A percentile compares a stretch with the other conserved stretches of the same genome.
phyloP scores from a whole-genome alignment of 2,888 invertebrate species.

The Tupiocoris notatus region DNA sequence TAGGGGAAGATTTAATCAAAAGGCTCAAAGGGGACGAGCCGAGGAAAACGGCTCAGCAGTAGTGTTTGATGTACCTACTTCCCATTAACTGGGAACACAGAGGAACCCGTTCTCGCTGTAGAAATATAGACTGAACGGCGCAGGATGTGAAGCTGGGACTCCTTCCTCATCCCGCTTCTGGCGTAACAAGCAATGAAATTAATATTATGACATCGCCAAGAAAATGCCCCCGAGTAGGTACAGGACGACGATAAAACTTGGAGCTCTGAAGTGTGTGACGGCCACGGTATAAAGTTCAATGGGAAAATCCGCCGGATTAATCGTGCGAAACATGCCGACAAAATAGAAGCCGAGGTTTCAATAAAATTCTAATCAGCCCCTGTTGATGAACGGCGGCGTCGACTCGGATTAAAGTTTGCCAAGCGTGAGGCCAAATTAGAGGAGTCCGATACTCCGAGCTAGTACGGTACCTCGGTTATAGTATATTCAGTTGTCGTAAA shows the following conservation, averaged over 20 bases:
- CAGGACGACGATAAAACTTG: neutral
- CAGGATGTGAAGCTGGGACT: too few relatives aligned
- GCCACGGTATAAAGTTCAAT: neutral
- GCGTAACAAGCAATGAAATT: neutral
- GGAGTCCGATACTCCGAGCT: too few relatives aligned
- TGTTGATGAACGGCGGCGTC: too few relatives aligned
- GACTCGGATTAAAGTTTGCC: too few relatives aligned
- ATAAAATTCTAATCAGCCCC: too few relatives aligned
- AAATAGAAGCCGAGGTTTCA: neutral
- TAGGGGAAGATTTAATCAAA: neutral
- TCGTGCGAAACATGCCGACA: neutral
- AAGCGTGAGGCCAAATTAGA: too few relatives aligned
- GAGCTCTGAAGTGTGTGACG: neutral
- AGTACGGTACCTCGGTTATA: too few relatives aligned
- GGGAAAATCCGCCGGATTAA: neutral
- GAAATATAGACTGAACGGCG: too few relatives aligned
- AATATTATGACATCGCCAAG: neutral
- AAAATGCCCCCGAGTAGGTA: neutral
- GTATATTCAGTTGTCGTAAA: too few relatives aligned
- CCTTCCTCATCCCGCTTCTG: neutral
- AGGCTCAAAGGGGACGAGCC: neutral
- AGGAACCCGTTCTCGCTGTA: neutral
- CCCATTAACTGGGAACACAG: neutral
- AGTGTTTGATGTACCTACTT: neutral
- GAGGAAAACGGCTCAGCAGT: neutral